Percentiles rank a stretch among this genome's conserved stretches.
Evolutionary conservation across 2,797 vertebrate species (phyloP).

Genomic region (Nothura maculosa): DNA sequence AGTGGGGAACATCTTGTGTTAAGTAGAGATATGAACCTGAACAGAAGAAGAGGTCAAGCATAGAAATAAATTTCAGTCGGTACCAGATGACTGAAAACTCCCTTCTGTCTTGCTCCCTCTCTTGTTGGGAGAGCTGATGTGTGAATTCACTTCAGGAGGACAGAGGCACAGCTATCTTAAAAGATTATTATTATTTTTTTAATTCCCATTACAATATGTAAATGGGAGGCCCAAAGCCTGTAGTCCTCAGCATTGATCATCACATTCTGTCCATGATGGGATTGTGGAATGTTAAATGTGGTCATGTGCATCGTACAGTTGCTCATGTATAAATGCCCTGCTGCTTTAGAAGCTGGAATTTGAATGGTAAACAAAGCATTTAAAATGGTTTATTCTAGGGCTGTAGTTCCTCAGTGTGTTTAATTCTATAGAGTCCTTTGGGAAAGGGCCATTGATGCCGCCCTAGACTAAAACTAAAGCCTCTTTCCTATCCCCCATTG

Average conservation of each 20-base stretch:
- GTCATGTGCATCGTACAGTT: not conserved
- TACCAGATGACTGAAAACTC: slow-evolving; percentile 48
- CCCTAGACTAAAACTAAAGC: not conserved
- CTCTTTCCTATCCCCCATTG: not conserved
- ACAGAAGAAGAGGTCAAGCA: slow-evolving; percentile 69
- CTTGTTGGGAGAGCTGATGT: slow-evolving; percentile 42
- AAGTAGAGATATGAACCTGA: slow-evolving; percentile 69
- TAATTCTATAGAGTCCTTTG: not conserved
- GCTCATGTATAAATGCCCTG: not conserved
- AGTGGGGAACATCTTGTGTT: slow-evolving; percentile 60
- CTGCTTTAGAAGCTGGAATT: not conserved
- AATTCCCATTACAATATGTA: not conserved
- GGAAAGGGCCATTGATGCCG: not conserved
- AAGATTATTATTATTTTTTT: not conserved
- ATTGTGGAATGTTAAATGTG: not conserved
- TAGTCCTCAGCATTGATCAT: not conserved
- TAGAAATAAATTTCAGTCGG: slow-evolving; percentile 71
- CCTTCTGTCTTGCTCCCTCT: slow-evolving; percentile 16
- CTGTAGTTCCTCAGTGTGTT: not conserved
- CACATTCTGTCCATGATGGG: not conserved
- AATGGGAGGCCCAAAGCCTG: not conserved
- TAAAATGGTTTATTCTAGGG: not conserved
- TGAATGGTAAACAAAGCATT: not conserved
- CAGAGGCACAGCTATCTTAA: slow-evolving; percentile 5
- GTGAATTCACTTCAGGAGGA: slow-evolving; percentile 50